Conservation (phyloP, 2,113 vertebrate genomes). For the Nycticorax nycticorax region DNA sequence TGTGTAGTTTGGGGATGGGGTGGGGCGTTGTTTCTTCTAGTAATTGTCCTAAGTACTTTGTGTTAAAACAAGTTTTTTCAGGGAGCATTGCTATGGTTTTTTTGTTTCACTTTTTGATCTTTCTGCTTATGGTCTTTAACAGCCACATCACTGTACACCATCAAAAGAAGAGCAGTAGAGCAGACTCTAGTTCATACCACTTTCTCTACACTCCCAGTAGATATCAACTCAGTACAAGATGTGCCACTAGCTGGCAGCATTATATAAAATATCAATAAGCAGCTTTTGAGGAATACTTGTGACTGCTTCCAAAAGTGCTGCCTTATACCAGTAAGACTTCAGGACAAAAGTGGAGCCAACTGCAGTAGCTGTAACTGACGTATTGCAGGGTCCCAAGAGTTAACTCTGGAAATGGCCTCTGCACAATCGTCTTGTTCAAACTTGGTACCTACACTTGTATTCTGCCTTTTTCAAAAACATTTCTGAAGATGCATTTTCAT, state of each 20-base stretch:
- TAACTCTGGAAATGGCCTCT: not conserved
- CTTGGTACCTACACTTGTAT: not conserved
- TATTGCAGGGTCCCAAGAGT: not conserved
- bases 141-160: not conserved
- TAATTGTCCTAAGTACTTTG: not conserved
- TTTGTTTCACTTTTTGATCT: not conserved
- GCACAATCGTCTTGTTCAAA: not conserved
- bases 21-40: not conserved
- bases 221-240: conserved; percentile 40
- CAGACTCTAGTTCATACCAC: not conserved
- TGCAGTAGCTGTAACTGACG: not conserved
- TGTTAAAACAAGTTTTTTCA: not conserved
- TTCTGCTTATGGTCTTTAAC: not conserved
- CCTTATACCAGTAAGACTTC: not conserved
- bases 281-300: conserved; percentile 9
- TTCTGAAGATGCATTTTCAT: not conserved
- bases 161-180: not conserved
- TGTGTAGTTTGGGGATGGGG: not conserved
- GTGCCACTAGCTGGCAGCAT: conserved; percentile 80
- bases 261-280: conserved; percentile 70
- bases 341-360: not conserved
- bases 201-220: not conserved
- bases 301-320: not conserved
- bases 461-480: not conserved
- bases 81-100: not conserved